A percentile compares a stretch with the other conserved stretches of the same genome.
Evolutionary conservation across 2,797 vertebrate genomes (phyloP).

Genomic region (Eulemur coronatus): DNA sequence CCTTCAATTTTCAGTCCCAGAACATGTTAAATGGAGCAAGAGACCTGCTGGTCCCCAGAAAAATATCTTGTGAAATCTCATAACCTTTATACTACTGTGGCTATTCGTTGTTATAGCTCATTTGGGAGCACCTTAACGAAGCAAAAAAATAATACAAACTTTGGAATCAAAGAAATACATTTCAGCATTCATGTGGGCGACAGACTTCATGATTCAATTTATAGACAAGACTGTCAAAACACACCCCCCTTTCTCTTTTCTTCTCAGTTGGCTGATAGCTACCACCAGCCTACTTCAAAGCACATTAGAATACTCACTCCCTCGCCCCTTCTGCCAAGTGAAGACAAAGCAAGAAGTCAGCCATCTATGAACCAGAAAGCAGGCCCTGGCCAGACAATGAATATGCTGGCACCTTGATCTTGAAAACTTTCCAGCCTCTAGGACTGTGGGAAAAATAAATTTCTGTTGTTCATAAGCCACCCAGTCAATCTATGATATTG

Average conservation of each 20-base stretch:
- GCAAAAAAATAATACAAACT: neutral
- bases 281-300: slow-evolving; percentile 4
- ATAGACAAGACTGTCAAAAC: neutral
- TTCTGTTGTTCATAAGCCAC: neutral
- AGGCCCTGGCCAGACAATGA: neutral
- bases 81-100: neutral
- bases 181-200: neutral
- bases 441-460: neutral
- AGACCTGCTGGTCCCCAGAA: neutral
- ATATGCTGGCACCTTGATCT: neutral
- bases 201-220: neutral
- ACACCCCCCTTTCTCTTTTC: neutral
- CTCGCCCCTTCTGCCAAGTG: neutral
- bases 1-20: neutral
- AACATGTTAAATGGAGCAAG: neutral
- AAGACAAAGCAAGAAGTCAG: neutral
- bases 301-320: neutral
- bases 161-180: neutral
- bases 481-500: neutral
- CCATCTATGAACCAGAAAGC: neutral
- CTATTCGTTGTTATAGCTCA: neutral
- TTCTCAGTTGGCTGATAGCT: neutral
- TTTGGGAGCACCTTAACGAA: neutral
- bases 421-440: neutral
- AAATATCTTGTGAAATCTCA: neutral